Evolutionary conservation across 2,888 invertebrate species (phyloP).

Genomic region (Cheilosia urbana): DNA sequence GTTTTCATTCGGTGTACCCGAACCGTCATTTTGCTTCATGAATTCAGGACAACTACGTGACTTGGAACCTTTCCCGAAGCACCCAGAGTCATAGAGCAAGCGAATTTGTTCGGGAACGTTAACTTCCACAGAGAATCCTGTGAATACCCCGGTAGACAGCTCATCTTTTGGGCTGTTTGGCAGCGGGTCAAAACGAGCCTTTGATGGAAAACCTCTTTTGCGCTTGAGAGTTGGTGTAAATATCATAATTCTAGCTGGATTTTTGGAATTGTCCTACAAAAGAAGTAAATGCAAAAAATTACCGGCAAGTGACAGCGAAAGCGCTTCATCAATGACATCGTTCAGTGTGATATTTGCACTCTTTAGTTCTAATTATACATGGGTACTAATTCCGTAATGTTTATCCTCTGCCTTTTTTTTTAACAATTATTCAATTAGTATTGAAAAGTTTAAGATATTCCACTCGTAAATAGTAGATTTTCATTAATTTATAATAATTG

Average conservation of each 20-base stretch:
- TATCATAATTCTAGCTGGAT: conserved; percentile 15
- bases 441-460: no score
- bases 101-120: conserved; percentile 86
- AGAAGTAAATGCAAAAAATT: neutral
- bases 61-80: conserved; percentile 90
- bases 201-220: conserved; percentile 69
- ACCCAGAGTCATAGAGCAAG: conserved; percentile 88
- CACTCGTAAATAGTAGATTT: no score
- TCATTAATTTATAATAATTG: no score
- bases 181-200: neutral
- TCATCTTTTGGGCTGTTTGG: conserved; percentile 77
- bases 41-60: conserved; percentile 84
- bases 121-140: conserved; percentile 88
- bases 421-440: no score
- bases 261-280: neutral
- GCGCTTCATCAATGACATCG: neutral
- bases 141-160: conserved; percentile 87
- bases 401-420: no score
- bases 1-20: conserved; percentile 84
- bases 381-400: no score
- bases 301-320: neutral
- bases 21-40: conserved; percentile 4
- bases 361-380: no score
- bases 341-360: neutral
- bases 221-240: conserved; percentile 77